Evolutionary conservation across 1,140 invertebrate species (phyloP), one percentile per base, ranked within the genome.

Genomic region (Drosophila rufa): DNA sequence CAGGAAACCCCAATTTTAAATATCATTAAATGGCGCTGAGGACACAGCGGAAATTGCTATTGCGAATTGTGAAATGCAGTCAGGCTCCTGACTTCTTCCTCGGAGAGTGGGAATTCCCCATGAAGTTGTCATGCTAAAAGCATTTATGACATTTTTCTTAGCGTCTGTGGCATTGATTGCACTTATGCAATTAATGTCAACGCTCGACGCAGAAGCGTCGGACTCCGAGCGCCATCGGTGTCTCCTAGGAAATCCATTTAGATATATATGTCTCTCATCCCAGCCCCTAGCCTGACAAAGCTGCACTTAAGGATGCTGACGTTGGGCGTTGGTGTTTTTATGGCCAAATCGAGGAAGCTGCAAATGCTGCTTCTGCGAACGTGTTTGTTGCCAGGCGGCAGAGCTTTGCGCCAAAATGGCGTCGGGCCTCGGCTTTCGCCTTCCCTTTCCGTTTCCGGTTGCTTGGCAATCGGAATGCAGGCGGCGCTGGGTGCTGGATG

Each of bases 151-250:
- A 53, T 53, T 65, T 57, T 50, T 74, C 56, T 57, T 47, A 33
- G 22, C 60, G 36, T 48, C 74, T 50, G 45, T 69, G 75, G 75
- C 70, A 83, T 83, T 83, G 76, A 83, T 80, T 83, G 81, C 80
- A 71, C 81, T 76, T 76, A 76, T 83, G 81, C 81, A 83, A 83
- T 83, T 83, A 83, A 79, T 76, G 81, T 80, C 71, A 75, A 66
- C 69, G 80, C 73, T 66, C 59, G 53, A 47, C 48, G 48, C 66
- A 33, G 38, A 57, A 68, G 65, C 60, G 57, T 43, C 56, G 30
- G 12, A 27, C 57, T 27, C n/a, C n/a, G 11, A 66, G 62, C 40
- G 47, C 30, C 40, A 45, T 36, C 59, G 59, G 67, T 84, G 76
- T 84, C 81, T 47, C 64, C 48, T 68, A 70, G 78, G 59, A 79